A percentile compares a stretch with the other conserved stretches of the same genome.
phyloP scores from a whole-genome alignment of 2,888 invertebrate species.

The Scaptomyza reducta region DNA sequence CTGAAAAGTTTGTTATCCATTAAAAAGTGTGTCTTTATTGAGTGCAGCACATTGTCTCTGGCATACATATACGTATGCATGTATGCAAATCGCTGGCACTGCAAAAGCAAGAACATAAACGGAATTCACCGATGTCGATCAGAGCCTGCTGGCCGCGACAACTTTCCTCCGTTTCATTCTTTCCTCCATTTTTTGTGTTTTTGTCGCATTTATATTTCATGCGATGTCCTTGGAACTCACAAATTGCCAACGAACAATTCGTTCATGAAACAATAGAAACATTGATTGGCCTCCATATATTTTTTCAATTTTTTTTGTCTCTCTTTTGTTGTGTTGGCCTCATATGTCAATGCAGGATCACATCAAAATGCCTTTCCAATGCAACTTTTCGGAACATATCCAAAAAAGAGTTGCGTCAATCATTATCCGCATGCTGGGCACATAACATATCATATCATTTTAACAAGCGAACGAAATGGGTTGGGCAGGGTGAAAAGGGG shows the following conservation, averaged over 20 bases:
- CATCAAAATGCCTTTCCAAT: slow-evolving; percentile 8
- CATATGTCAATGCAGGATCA: slow-evolving; percentile 34
- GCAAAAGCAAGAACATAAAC: slow-evolving; percentile 7
- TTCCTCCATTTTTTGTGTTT: slow-evolving; percentile 19
- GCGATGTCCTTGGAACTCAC: slow-evolving; percentile 28
- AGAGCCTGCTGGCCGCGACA: slow-evolving; percentile 23
- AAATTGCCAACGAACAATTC: slow-evolving; percentile 12
- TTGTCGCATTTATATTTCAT: slow-evolving; percentile 51
- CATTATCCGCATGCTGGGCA: slow-evolving; percentile 14
- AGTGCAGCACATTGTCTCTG: not conserved
- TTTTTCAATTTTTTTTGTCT: not conserved
- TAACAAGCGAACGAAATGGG: not conserved
- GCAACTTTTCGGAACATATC: not conserved
- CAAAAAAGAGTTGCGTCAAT: slow-evolving; percentile 1
- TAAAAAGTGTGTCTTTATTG: slow-evolving; percentile 6
- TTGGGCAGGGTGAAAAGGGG: not conserved
- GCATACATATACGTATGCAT: not conserved
- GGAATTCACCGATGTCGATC: slow-evolving; percentile 33
- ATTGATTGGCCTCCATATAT: slow-evolving; percentile 44
- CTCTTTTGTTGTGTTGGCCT: not conserved
- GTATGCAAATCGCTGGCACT: not conserved
- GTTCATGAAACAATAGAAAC: slow-evolving; percentile 24
- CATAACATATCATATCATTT: slow-evolving; percentile 12
- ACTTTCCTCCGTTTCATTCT: slow-evolving; percentile 16
- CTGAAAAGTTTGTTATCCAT: slow-evolving; percentile 11